Evolutionary conservation across 2,888 invertebrate species (phyloP), one percentile per base, ranked within the genome.

Genomic region (Theodoxus fluviatilis): DNA sequence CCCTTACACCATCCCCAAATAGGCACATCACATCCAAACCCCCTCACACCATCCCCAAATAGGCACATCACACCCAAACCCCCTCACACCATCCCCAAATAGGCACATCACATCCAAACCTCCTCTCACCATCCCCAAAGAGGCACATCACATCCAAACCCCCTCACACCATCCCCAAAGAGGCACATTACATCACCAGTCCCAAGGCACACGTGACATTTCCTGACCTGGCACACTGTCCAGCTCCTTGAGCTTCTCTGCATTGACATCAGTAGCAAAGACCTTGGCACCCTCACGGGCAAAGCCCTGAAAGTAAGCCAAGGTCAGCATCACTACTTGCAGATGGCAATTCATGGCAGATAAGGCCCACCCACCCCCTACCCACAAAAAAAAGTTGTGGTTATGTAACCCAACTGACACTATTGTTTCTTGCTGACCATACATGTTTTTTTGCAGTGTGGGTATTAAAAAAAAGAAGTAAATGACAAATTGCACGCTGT

Each of bases 231-330:
- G 67, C 2, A 70, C 67, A 18, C 75, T 75, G 4, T 73, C 71
- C n/a, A 83, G 72, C 71, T 80, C 76, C 49, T 80, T 78, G 33
- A 83, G 76, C 66, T 80, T 78, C 6, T 79, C 79, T 59, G 63
- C 71, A 68, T 82, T 80, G 31, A 83, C 77, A 68, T 83, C 83
- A 28, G 82, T 82, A 6, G 83, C 83, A 47, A 81, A 81, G 1
- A 83, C 83, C 37, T 65, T 73, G 1, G 83, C 83, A 25, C 83
- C 83, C 72, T 83, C 83, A 49, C 73, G 76, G 0, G 76, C 76
- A 73, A 80, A 81, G 1, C 79, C 76, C 83, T 83, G 3, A 73
- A 55, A 3, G 28, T 15, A n/a, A n/a, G n/a, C n/a, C n/a, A n/a
- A 38, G 22, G n/a, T 49, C 22, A 49, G 22, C 49, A 49, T 49